Base-by-base conservation (phyloP, 2,888 invertebrate genomes). In the Pandemis corylana region DNA sequence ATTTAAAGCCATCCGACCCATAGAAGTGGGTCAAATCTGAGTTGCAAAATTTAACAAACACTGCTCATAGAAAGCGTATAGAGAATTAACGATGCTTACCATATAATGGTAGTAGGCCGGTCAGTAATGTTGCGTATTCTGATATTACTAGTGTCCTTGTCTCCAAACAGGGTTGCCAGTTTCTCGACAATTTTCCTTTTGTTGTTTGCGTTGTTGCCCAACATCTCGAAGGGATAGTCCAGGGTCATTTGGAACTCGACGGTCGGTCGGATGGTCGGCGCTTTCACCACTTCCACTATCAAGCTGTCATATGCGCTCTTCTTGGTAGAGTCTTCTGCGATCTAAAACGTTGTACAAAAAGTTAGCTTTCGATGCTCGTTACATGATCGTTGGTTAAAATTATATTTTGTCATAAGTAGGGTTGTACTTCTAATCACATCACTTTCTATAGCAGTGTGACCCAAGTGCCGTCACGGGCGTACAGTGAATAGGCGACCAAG, bases 101-200 rank as follows among this genome's bases (percentile, higher is more conserved):
- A 97, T 77, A 96, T 96, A 63, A 97, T 96, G 76, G 97, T 95
- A 13, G 97, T 96, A 41, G 96, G 96, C 61, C 96, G 96, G 76
- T 95, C 93, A 2, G 95, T 94, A 69, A 98, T 96, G 76, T 96
- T 96, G 68, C 96, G 96, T 76, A 98, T 95, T 76, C 97, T 95
- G 76, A 98, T 97, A 75, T 96, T 96, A 46, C 95, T 95, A 0
- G 97, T 95, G 77, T 96, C 96, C 41, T 92, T 91, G 89, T 98
- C 98, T 0, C 96, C 96, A 85, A 98, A 98, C 12, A 98, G 85
- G 28, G 95, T 95, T 0, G 97, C 96, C 36, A 99, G 87, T 78
- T 97, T 97, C 85, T 98, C 97, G 15, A 98, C 95, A 79, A 98
- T 97, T 81, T 97, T 97, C 49, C 97, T 95, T 84, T 98, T 97